Base-by-base conservation (phyloP, 2,113 vertebrate species). In the Empidonax traillii region DNA sequence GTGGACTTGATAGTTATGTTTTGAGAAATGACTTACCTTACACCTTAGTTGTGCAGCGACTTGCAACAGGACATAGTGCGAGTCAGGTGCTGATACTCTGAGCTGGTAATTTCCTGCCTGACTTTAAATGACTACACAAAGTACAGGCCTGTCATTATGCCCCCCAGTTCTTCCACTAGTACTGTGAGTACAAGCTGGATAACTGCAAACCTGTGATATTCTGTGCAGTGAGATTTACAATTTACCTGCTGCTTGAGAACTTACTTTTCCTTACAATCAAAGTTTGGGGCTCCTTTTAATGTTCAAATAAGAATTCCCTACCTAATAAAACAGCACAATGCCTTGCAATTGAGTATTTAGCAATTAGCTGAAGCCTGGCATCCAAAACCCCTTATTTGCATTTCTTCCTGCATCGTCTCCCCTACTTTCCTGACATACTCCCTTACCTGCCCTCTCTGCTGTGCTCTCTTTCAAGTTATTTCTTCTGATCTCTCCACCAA, bases 401-500 rank as follows among this genome's bases (percentile, higher is more conserved):
- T 96, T 83, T 91, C 63, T 88, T 72, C 61, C 37, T 83, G 69
- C 69, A 71, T 76, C 81, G 46, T 82, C 65, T 85, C 96, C 33
- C 71, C 37, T 86, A 23, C 37, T 83, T 92, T 73, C 63, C 33
- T 77, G 58, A 92, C 28, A 35, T 46, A 55, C 51, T 96, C 74
- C 69, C 67, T 88, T 76, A 95, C 85, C 75, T 96, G 90, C 58
- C 37, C 53, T 88, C 8, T 3, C 43, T 87, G 66, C 68, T 85
- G 78, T 39, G 28, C 41, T 94, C 71, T 75, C 79, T 96, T 96
- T 97, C 85, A 96, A 96, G 91, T 85, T 0, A 56, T 94, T 88
- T 91, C 91, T 97, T 96, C 90, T 96, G 76, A 92, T 97, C 66
- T 94, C 85, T 94, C 68, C 56, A 90, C 62, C 79, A 90, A 12